Evolutionary conservation across 2,797 vertebrate genomes (phyloP).

Genomic region (Gadopsis marmoratus): DNA sequence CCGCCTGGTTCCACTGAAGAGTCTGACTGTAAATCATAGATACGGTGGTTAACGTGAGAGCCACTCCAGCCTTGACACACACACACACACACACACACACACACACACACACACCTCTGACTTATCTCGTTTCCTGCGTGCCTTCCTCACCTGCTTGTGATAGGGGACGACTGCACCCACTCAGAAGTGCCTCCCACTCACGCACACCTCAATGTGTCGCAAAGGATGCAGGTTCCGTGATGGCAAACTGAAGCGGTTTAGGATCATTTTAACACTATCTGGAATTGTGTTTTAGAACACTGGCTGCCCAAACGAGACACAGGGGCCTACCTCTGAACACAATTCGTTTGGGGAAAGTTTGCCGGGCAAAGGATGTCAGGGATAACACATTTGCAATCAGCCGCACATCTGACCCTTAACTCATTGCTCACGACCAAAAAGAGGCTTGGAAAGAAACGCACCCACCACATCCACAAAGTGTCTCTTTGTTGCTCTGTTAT

Average conservation of each 20-base stretch:
- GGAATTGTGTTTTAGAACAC: background rate
- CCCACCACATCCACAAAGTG: background rate
- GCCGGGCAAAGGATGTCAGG: background rate
- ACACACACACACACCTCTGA: slow-evolving; percentile 14
- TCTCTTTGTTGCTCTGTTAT: background rate
- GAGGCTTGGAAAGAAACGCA: background rate
- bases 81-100: slow-evolving; percentile 10
- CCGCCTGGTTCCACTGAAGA: slow-evolving; percentile 53
- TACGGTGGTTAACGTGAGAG: slow-evolving; percentile 66
- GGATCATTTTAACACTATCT: background rate
- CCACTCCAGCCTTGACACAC: slow-evolving; percentile 24
- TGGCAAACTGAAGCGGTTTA: slow-evolving; percentile 2
- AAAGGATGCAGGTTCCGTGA: slow-evolving; percentile 2
- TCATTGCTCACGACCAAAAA: background rate
- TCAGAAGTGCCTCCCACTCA: background rate
- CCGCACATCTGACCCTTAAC: too few relatives aligned
- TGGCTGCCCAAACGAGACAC: background rate
- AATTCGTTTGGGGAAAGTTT: too few relatives aligned
- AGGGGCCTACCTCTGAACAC: background rate
- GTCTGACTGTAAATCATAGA: slow-evolving; percentile 67
- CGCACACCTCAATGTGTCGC: slow-evolving; percentile 14
- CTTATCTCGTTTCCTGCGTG: slow-evolving; percentile 58
- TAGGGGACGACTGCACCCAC: slow-evolving; percentile 24
- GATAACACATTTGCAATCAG: background rate
- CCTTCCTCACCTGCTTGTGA: slow-evolving; percentile 44